Evolutionary conservation across 2,797 vertebrate genomes (phyloP).

Genomic region (Oreochromis mossambicus): DNA sequence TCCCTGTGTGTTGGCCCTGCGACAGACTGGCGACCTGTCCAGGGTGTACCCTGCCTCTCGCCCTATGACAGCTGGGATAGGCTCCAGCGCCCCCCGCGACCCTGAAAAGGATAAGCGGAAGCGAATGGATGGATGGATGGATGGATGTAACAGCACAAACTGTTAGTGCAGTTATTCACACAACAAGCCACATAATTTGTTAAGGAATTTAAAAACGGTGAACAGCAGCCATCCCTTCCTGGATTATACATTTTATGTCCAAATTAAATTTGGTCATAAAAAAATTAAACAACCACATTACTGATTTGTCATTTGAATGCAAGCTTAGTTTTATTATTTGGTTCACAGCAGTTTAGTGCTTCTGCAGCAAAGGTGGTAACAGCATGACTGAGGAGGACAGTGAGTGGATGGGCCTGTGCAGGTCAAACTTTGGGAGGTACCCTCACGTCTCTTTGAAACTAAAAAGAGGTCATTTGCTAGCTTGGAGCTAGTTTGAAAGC

Average conservation of each 20-base stretch:
- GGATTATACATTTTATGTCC: background rate
- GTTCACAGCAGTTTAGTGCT: background rate
- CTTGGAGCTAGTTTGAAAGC: background rate
- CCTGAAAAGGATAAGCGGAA: too few relatives aligned
- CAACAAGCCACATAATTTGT: background rate
- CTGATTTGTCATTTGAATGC: too few relatives aligned
- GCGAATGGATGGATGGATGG: too few relatives aligned
- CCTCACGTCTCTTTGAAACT: background rate
- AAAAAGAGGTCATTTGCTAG: background rate
- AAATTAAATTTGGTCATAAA: too few relatives aligned
- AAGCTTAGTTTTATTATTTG: too few relatives aligned
- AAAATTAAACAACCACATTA: too few relatives aligned
- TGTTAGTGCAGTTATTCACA: background rate
- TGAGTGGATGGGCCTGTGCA: background rate
- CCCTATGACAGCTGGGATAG: too few relatives aligned
- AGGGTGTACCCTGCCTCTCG: too few relatives aligned
- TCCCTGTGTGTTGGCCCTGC: too few relatives aligned
- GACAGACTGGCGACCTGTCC: too few relatives aligned
- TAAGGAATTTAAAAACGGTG: background rate
- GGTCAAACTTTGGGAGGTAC: background rate
- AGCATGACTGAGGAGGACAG: background rate
- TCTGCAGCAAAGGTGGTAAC: background rate
- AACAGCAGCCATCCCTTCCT: background rate
- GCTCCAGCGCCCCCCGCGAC: too few relatives aligned
- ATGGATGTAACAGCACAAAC: background rate